A percentile compares a stretch with the other conserved stretches of the same genome.
Conservation (phyloP, 2,888 invertebrate species). For the Chymomyza fuscimana region DNA sequence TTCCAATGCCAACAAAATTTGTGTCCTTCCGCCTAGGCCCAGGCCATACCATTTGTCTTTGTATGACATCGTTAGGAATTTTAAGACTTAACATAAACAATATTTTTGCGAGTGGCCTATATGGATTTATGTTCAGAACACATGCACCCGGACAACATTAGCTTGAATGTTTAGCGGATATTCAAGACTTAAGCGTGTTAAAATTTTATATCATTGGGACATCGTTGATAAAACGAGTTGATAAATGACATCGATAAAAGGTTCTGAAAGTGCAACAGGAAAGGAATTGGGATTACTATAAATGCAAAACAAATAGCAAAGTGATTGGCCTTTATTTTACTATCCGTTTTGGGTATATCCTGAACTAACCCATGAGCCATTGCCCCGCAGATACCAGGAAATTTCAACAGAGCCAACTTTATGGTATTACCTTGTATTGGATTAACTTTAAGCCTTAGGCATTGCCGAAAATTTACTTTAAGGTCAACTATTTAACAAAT, state of each 20-base stretch:
- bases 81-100: constrained; percentile 41
- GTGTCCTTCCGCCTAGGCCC: constrained; percentile 24
- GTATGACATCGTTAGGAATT: constrained; percentile 33
- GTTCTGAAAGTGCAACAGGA: neutral
- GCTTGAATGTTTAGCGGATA: constrained; percentile 4
- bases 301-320: neutral
- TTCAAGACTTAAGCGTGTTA: constrained; percentile 7
- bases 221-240: neutral
- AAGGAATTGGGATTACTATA: neutral
- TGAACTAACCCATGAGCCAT: neutral
- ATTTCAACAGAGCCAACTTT: neutral
- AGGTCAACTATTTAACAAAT: no score
- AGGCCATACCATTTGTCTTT: constrained; percentile 18
- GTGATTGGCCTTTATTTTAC: neutral
- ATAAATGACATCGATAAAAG: neutral
- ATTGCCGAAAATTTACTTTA: neutral
- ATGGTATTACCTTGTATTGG: neutral
- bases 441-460: neutral
- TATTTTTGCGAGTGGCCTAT: constrained; percentile 47
- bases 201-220: neutral
- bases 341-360: neutral
- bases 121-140: constrained; percentile 35
- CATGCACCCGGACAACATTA: neutral
- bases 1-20: neutral
- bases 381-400: neutral